A percentile compares a stretch with the other conserved stretches of the same genome.
Conservation (phyloP, 2,797 vertebrate species). For the Pitangus sulphuratus region DNA sequence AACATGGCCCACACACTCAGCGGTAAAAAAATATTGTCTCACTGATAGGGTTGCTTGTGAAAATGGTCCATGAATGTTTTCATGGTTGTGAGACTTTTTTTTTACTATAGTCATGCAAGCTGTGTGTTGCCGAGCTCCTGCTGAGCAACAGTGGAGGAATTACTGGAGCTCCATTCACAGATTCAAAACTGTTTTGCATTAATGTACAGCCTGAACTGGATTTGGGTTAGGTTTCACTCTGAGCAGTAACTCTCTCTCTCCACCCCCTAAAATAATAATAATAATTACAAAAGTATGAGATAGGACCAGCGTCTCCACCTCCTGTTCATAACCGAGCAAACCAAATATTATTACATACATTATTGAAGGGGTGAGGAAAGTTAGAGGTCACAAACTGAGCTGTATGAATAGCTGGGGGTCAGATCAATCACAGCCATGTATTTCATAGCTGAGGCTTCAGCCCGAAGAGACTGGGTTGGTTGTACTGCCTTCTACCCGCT, state of each 20-base stretch:
- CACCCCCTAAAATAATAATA: conserved; percentile 24
- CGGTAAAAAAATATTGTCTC: not conserved
- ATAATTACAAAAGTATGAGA: conserved; percentile 61
- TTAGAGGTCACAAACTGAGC: conserved; percentile 51
- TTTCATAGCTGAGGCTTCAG: conserved; percentile 4
- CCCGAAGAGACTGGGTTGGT: not conserved
- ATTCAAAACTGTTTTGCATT: conserved; percentile 34
- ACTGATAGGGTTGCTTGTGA: not conserved
- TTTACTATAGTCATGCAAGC: not conserved
- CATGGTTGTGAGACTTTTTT: conserved; percentile 8
- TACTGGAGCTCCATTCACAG: conserved; percentile 57
- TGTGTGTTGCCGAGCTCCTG: conserved; percentile 2
- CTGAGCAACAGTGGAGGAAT: conserved; percentile 6
- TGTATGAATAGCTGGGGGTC: conserved; percentile 52
- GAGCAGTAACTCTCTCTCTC: conserved; percentile 16
- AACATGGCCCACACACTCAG: not conserved
- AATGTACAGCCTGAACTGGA: conserved; percentile 19
- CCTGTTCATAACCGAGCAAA: conserved; percentile 49
- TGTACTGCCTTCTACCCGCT: not conserved
- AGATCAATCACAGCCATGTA: conserved; percentile 18
- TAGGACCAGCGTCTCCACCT: conserved; percentile 49
- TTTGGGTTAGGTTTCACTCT: conserved; percentile 51
- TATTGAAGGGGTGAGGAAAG: conserved; percentile 65
- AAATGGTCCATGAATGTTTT: not conserved
- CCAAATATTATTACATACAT: conserved; percentile 67